Evolutionary conservation across 2,113 vertebrate genomes (phyloP), one percentile per base, ranked within the genome.

Genomic region (Varanus salvator): DNA sequence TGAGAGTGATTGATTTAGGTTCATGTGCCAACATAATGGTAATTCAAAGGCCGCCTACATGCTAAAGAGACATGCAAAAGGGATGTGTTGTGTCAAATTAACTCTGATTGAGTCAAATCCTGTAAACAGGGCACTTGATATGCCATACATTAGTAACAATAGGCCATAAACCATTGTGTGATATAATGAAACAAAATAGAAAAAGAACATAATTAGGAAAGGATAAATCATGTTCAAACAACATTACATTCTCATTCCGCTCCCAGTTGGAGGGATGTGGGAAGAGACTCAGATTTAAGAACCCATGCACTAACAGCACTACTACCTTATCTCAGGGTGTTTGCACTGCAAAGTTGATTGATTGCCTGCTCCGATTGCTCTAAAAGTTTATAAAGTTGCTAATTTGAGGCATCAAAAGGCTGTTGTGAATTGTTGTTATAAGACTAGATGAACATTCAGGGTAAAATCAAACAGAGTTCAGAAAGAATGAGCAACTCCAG

Each of bases 191-290:
- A 85, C 50, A 68, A 29, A 78, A 27, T 4, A 68, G 3, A 27
- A 57, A 83, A 48, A 52, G 84, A 60, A 3, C 1, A 54, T 8
- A 83, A 83, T 44, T 44, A 38, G 75, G 80, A 78, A 89, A 86
- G 4, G 85, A 91, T 85, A 93, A 76, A 48, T 31, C 82, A 81
- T 12, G 19, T 76, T 89, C 78, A 92, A 90, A 54, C 60, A 80
- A 29, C 83, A 80, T 80, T 88, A 89, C 8, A 82, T 52, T 34
- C 0, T 84, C 3, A 68, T 90, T n/a, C 64, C 52, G 0, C 0
- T 68, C 74, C 27, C 9, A 75, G 64, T 23, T 54, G 72, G 57
- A 89, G 50, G 25, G 12, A 89, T 84, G 34, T 60, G 31, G 31
- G 75, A 78, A 27, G 38, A 80, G 60, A 87, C 29, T 5, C 11